Evolutionary conservation across 2,888 invertebrate species (phyloP).

Genomic region (Pollenia griseotomentosa): DNA sequence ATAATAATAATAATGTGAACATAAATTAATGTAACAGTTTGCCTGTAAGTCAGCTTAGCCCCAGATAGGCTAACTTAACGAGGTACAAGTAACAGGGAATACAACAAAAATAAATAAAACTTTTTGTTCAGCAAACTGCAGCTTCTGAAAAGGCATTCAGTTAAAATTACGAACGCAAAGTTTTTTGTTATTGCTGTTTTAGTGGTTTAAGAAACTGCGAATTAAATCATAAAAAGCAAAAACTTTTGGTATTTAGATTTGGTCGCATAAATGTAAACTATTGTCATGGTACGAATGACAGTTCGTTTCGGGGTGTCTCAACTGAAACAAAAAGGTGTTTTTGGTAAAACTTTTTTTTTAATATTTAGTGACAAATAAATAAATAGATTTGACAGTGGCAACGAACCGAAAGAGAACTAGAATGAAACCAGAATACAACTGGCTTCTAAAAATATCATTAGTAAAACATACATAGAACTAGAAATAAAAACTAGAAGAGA

Average conservation of each 20-base stretch:
- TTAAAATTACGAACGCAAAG: constrained; percentile 15
- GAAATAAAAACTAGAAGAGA: too few species aligned
- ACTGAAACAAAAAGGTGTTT: background rate
- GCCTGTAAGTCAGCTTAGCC: constrained; percentile 50
- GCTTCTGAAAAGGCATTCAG: constrained; percentile 19
- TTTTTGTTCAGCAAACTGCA: constrained; percentile 24
- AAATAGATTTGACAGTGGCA: too few species aligned
- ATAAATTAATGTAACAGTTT: constrained; percentile 73
- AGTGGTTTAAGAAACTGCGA: constrained; percentile 13
- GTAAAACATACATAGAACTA: too few species aligned
- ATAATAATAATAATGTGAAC: constrained; percentile 64
- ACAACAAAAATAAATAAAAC: constrained; percentile 36
- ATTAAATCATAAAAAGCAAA: constrained; percentile 3
- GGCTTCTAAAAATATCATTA: too few species aligned
- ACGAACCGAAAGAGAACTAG: too few species aligned
- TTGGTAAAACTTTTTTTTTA: background rate
- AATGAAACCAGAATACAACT: too few species aligned
- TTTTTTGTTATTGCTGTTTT: constrained; percentile 26
- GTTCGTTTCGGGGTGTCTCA: background rate
- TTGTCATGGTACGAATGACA: background rate
- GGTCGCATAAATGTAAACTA: constrained; percentile 6
- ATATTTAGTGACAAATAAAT: too few species aligned
- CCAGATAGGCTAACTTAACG: constrained; percentile 64
- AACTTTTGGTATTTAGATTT: constrained; percentile 60
- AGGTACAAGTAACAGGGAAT: constrained; percentile 14